These are phyloP conservation scores for Pogonocichla stellata DNA, from an alignment of 2,113 vertebrate species.

Conservation along the genomic window DNA sequence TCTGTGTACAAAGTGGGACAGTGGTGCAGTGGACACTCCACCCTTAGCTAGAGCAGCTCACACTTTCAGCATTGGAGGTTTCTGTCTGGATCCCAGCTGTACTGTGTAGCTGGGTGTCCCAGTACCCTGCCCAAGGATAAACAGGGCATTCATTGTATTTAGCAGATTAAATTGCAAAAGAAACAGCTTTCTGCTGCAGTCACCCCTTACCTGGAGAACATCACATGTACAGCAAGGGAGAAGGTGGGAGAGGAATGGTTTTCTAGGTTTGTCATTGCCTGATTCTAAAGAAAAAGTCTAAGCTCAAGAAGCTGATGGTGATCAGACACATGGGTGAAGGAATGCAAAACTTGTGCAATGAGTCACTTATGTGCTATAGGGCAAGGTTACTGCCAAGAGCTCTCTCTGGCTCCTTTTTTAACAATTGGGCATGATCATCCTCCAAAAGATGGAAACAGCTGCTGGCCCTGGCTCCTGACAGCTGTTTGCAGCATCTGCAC, in stretches of 20 bases:
- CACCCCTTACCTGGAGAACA: background rate
- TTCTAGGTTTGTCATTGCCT: background rate
- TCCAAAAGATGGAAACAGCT: conserved; percentile 5
- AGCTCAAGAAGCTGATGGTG: background rate
- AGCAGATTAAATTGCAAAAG: background rate
- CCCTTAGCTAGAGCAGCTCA: background rate
- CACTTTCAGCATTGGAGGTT: background rate
- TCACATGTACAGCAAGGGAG: accelerated
- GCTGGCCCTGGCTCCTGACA: background rate
- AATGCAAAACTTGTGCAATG: background rate
- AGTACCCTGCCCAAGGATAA: background rate
- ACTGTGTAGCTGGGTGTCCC: background rate
- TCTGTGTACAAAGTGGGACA: background rate
- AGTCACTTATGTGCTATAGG: background rate
- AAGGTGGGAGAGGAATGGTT: background rate
- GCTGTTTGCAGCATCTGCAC: background rate
- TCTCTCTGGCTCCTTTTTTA: background rate
- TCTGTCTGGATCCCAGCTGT: background rate
- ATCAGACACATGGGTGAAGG: background rate
- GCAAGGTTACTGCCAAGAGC: background rate
- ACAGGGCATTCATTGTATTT: background rate
- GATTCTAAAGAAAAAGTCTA: background rate
- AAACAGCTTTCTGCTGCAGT: background rate
- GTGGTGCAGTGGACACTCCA: background rate
- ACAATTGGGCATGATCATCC: background rate